Base-by-base conservation (phyloP, 2,888 invertebrate species). In the Tenthredo livida region DNA sequence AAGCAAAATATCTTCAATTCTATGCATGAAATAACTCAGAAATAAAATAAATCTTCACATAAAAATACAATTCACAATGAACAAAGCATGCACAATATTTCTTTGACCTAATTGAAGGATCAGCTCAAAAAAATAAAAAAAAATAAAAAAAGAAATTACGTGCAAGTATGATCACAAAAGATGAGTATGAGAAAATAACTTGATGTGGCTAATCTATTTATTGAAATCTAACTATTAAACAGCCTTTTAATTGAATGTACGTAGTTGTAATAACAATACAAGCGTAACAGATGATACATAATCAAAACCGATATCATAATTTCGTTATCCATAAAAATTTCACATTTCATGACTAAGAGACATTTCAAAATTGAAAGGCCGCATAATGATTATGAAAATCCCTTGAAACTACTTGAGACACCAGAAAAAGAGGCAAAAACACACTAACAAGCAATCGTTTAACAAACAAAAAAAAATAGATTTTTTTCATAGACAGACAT, bases 401-500 rank as follows among this genome's bases (percentile, higher is more conserved):
- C 33, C 7, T 54, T n/a, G 54, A 2, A 29, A 77, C 43, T 54
- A 77, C 9, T 50, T 17, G 80, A 85, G 85, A 82, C 84, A 72
- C 80, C 85, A 77, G 78, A 73, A 85, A 85, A 61, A 82, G 72
- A 72, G 85, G 87, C 87, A 87, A 85, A 88, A 85, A 87, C 82
- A 86, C 84, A 85, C 84, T 88, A 86, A 87, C 84, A 86, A 86
- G 86, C 85, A 88, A 86, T 43, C 70, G 61, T 75, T 84, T 29
- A 83, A 86, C 70, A 43, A 70, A 80, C 61, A 70, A 21, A 47
- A 58, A 73, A 29, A 29, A 29, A 29, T 29, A 29, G 50, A 40
- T 58, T 85, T 84, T n/a, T 47, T 84, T 87, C 87, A 88, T 88
- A 88, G 87, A 58, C 88, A 88, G 67, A 88, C 94, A 94, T 91